Evolutionary conservation across 2,888 invertebrate species (phyloP), one percentile per base, ranked within the genome.

Genomic region (Stenolophus ochropezus): DNA sequence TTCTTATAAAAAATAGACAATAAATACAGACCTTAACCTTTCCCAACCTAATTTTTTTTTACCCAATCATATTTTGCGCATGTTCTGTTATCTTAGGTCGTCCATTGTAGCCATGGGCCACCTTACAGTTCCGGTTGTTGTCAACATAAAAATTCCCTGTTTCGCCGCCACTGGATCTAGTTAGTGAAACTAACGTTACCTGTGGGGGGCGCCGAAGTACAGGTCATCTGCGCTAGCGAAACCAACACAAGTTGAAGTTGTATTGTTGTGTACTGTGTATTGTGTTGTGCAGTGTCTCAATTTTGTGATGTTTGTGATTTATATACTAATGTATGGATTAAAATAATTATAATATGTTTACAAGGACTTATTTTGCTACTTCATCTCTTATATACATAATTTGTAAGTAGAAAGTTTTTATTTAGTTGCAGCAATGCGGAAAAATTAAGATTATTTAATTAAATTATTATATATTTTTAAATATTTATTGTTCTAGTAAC

Each of bases 281-380:
- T 33, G 76, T 76, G 27, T 56, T 75, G 75, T 75, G 75, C 23
- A 75, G 75, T 75, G 75, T 16, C 75, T 49, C 27, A 77, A 53
- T 61, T 65, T 78, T 65, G 78, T 78, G 78, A 77, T 79, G 80
- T 69, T 73, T 79, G 69, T 79, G 71, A 79, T 79, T 56, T 76
- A 42, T 80, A 80, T 27, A 80, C 58, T 56, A 73, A 71, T 79
- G 27, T 21, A 56, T 73, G 56, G 56, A 69, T 76, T 76, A 47
- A 80, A 56, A 33, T 80, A 51, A 51, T n/a, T 23, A 49, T 56
- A 80, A 21, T 80, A 80, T 80, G 80, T 25, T 42, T 80, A 71
- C 27, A 33, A 53, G 80, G 80, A 80, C 80, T 56, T 56, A 73
- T 56, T 73, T 58, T 18, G 20, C 73, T 20, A 73, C 20, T 23